A percentile compares a stretch with the other conserved stretches of the same genome.
phyloP scores from a whole-genome alignment of 2,797 vertebrate species.

The Urosaurus nigricauda region DNA sequence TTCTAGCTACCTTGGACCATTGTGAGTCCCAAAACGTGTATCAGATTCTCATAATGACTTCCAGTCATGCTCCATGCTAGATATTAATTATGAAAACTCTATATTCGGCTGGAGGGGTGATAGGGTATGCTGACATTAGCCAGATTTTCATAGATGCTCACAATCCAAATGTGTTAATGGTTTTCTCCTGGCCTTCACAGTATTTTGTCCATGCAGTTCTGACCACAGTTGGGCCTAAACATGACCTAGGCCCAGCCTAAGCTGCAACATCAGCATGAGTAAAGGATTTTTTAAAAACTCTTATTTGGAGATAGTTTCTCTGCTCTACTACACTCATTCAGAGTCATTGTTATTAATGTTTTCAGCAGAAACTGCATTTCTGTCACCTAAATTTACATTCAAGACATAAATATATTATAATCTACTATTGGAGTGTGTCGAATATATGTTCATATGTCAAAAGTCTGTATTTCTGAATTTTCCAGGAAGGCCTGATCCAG shows the following conservation, averaged over 20 bases:
- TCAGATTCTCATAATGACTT: too few species aligned
- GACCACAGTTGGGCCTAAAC: not conserved
- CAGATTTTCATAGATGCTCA: not conserved
- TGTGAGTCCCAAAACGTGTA: too few species aligned
- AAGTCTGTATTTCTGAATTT: slow-evolving; percentile 18
- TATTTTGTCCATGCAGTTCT: not conserved
- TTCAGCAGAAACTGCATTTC: not conserved
- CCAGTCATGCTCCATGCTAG: too few species aligned
- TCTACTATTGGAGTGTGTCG: not conserved
- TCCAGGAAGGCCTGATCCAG: not conserved
- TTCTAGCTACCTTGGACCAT: too few species aligned
- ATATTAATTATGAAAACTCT: too few species aligned
- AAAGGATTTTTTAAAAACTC: too few species aligned
- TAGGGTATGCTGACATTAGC: too few species aligned
- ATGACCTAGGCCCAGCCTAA: not conserved
- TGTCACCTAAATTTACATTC: not conserved
- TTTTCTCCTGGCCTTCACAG: not conserved
- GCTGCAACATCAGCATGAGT: too few species aligned
- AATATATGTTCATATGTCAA: not conserved
- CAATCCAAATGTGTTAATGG: not conserved
- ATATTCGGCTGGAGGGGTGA: too few species aligned
- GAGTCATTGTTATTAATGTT: not conserved
- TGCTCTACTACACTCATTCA: not conserved
- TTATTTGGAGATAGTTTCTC: not conserved
- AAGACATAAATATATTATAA: slow-evolving; percentile 8